Percentiles rank a stretch among this genome's conserved stretches.
Evolutionary conservation across 2,888 invertebrate species (phyloP).

Genomic region (Slavum lentiscoides): DNA sequence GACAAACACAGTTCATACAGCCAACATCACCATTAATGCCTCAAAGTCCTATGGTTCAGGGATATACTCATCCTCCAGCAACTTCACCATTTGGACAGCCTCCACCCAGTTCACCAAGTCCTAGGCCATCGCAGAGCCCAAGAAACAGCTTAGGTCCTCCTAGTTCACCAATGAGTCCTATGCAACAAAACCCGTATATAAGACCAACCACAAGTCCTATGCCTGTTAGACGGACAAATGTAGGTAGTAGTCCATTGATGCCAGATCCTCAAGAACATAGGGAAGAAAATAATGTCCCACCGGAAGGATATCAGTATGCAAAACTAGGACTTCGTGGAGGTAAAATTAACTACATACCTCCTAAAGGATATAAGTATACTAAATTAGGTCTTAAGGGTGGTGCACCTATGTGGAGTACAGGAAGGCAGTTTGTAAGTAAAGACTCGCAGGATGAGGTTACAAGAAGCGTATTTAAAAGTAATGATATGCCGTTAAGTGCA

Average conservation of each 20-base stretch:
- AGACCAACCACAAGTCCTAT: conserved; percentile 55
- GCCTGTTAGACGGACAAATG: conserved; percentile 61
- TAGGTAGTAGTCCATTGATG: conserved; percentile 63
- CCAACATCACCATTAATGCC: conserved; percentile 63
- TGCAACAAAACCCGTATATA: conserved; percentile 59
- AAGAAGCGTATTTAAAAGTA: conserved; percentile 55
- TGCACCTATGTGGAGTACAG: conserved; percentile 58
- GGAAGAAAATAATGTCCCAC: conserved; percentile 49
- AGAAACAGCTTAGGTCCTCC: conserved; percentile 53
- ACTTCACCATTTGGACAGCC: conserved; percentile 50
- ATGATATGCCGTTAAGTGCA: conserved; percentile 53
- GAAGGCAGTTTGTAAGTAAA: conserved; percentile 55
- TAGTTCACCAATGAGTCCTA: conserved; percentile 54
- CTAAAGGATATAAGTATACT: conserved; percentile 66
- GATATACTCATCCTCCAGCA: conserved; percentile 50
- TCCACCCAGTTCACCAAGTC: conserved; percentile 46
- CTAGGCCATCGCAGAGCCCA: conserved; percentile 53
- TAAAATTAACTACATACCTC: conserved; percentile 65
- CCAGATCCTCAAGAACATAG: conserved; percentile 61
- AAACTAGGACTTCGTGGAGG: conserved; percentile 58
- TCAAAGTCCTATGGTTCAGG: conserved; percentile 56
- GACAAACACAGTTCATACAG: conserved; percentile 58
- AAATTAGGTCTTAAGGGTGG: conserved; percentile 64
- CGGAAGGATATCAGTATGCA: conserved; percentile 55
- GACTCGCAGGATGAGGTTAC: conserved; percentile 54